A percentile compares a stretch with the other conserved stretches of the same genome.
These are phyloP conservation scores for Chaenogobius annularis DNA, from an alignment of 2,113 vertebrate genomes.

Conservation along the genomic window DNA sequence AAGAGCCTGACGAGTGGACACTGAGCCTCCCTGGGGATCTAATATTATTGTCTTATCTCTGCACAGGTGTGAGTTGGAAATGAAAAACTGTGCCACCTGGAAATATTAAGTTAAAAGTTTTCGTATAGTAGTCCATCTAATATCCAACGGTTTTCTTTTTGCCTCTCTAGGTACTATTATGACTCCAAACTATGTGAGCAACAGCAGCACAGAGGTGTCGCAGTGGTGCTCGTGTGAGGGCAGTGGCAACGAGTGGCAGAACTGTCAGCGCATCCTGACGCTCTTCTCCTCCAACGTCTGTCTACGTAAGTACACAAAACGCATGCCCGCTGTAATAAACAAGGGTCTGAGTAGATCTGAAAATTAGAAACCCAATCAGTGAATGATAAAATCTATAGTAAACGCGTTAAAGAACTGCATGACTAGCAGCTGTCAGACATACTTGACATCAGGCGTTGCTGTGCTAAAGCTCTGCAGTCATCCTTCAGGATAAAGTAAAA, in stretches of 20 bases:
- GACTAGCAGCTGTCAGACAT: background rate
- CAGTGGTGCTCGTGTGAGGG: slow-evolving; percentile 92
- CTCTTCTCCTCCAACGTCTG: slow-evolving; percentile 89
- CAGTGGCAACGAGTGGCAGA: slow-evolving; percentile 90
- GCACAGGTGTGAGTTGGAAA: slow-evolving; percentile 21
- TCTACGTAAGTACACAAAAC: slow-evolving; percentile 82
- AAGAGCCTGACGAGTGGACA: slow-evolving; percentile 29
- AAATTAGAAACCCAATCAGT: background rate
- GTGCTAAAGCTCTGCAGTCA: background rate
- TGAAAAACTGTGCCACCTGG: slow-evolving; percentile 8
- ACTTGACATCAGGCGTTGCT: too few species aligned
- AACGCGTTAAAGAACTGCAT: background rate
- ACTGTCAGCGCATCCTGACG: slow-evolving; percentile 84
- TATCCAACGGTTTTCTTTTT: slow-evolving; percentile 14
- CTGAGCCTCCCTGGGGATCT: slow-evolving; percentile 7
- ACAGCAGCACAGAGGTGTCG: slow-evolving; percentile 85
- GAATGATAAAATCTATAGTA: background rate
- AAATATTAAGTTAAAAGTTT: slow-evolving; percentile 20
- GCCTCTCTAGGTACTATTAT: slow-evolving; percentile 84
- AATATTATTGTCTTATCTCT: slow-evolving; percentile 25
- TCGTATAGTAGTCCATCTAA: slow-evolving; percentile 12
- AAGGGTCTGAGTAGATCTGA: background rate
- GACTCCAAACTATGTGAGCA: slow-evolving; percentile 95
- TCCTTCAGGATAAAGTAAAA: too few species aligned
- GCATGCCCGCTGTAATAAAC: background rate